Base-by-base conservation (phyloP, 2,797 vertebrate genomes). In the Clarias platycephalus region DNA sequence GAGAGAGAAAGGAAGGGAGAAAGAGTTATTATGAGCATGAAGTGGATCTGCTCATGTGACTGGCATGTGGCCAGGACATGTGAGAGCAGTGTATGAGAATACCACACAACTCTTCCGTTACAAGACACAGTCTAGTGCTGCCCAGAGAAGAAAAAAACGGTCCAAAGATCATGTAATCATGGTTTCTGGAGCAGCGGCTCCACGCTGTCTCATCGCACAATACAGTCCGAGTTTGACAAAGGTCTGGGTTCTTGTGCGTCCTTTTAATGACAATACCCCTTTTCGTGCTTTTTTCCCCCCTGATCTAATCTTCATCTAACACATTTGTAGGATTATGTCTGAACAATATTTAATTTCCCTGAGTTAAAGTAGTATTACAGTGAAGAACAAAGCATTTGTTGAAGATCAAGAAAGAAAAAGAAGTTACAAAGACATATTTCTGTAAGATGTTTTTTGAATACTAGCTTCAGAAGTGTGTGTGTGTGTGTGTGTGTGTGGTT, bases 161-260 rank as follows among this genome's bases (percentile, higher is more conserved):
- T 18, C 66, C 63, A 80, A 66, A 63, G 58, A 53, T 80, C 72
- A 53, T 70, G 72, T 76, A 82, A 85, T 82, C 40, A 34, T 66
- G 78, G 84, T 63, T 67, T 68, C 28, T 26, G 28, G 55, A 85
- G 72, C 63, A 6, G 18, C 16, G 84, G 80, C 84, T 82, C 63
- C 84, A 70, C 8, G 22, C 63, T 70, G 80, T 77, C 80, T 77
- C 78, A 66, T 58, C 34, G 74, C 67, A 84, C 83, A 84, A 57
- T 66, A 60, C 49, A 60, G 2, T 66, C 22, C 57, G 72, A 40
- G 24, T 63, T 40, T 57, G 49, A 78, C 74, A 83, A 83, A 83
- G 63, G 34, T 20, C 26, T 53, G 37, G n/a, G 66, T 62, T 26
- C 55, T 57, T 76, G 26, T 57, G 70, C 7, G 72, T 57, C 8